These are phyloP conservation scores for Erebia palarica DNA, from an alignment of 2,888 invertebrate genomes.

Conservation along the genomic window DNA sequence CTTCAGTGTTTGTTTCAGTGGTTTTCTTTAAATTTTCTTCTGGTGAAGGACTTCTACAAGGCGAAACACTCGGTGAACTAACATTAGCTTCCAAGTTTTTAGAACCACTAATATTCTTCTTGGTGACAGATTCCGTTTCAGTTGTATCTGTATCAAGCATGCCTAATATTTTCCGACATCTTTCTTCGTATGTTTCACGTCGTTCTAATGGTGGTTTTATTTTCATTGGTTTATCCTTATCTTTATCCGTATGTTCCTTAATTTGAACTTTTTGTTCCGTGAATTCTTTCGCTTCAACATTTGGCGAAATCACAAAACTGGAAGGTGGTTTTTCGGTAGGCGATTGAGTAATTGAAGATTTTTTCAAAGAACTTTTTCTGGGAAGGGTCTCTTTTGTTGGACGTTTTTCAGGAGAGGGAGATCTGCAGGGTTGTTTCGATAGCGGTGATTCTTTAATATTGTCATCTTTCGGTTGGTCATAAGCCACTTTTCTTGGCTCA, in stretches of 20 bases:
- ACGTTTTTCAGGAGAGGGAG: slow-evolving; percentile 68
- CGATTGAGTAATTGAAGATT: slow-evolving; percentile 60
- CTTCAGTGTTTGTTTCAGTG: slow-evolving; percentile 45
- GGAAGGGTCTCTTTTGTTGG: slow-evolving; percentile 64
- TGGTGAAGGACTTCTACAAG: slow-evolving; percentile 57
- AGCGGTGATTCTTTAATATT: slow-evolving; percentile 36
- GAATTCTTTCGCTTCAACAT: slow-evolving; percentile 54
- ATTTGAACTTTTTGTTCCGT: slow-evolving; percentile 55
- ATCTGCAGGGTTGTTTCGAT: slow-evolving; percentile 70
- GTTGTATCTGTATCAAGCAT: slow-evolving; percentile 75
- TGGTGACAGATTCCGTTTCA: slow-evolving; percentile 46
- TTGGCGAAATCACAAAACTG: slow-evolving; percentile 67
- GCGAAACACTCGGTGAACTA: slow-evolving; percentile 61
- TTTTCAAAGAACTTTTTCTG: slow-evolving; percentile 75
- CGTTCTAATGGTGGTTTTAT: slow-evolving; percentile 83
- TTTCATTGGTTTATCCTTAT: slow-evolving; percentile 58
- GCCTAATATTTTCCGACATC: slow-evolving; percentile 87
- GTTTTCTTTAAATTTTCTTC: slow-evolving; percentile 48
- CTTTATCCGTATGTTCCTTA: slow-evolving; percentile 56
- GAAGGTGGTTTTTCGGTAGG: slow-evolving; percentile 71
- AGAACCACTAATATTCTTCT: slow-evolving; percentile 46
- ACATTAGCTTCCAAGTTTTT: slow-evolving; percentile 48
- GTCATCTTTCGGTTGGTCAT: slow-evolving; percentile 24
- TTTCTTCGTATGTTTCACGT: slow-evolving; percentile 88
- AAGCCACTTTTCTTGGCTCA: slow-evolving; percentile 45